These are phyloP conservation scores for Notodromas monacha DNA, from an alignment of 2,888 invertebrate genomes.

Conservation along the genomic window DNA sequence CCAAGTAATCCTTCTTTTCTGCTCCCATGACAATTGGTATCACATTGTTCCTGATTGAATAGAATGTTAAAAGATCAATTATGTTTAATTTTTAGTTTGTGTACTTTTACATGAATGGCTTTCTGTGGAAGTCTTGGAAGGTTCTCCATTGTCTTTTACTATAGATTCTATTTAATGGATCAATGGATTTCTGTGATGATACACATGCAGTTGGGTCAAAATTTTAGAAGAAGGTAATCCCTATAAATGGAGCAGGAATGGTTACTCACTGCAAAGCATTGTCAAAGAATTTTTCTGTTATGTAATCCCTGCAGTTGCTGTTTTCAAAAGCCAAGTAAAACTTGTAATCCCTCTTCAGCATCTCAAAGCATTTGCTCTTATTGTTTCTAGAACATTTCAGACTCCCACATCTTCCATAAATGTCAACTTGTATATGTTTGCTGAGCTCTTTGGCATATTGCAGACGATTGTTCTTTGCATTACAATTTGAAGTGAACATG, in stretches of 20 bases:
- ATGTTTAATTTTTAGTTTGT: too few species aligned
- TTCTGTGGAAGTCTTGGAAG: too few species aligned
- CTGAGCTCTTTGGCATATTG: slow-evolving; percentile 15
- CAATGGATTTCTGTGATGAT: too few species aligned
- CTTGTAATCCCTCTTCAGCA: slow-evolving; percentile 17
- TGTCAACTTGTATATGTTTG: slow-evolving; percentile 15
- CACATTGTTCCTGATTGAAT: too few species aligned
- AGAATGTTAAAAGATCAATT: too few species aligned
- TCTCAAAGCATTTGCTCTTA: slow-evolving; percentile 15
- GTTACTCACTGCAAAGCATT: slow-evolving; percentile 16
- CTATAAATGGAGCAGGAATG: slow-evolving; percentile 5
- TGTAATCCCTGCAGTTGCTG: slow-evolving; percentile 19
- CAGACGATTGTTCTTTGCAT: slow-evolving; percentile 15
- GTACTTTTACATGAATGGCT: too few species aligned
- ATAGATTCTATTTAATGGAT: too few species aligned
- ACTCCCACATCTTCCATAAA: slow-evolving; percentile 14
- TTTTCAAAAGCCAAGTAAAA: slow-evolving; percentile 19
- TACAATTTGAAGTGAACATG: slow-evolving; percentile 21
- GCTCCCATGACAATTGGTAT: too few species aligned
- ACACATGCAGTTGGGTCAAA: too few species aligned
- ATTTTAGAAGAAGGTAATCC: too few species aligned
- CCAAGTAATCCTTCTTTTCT: too few species aligned
- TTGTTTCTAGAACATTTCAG: slow-evolving; percentile 14
- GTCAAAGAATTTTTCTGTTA: slow-evolving; percentile 19
- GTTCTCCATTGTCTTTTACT: too few species aligned